Percentiles rank a stretch among this genome's conserved stretches.
These are phyloP conservation scores for Drosophila monieri DNA, from an alignment of 2,888 invertebrate species.

Conservation along the genomic window DNA sequence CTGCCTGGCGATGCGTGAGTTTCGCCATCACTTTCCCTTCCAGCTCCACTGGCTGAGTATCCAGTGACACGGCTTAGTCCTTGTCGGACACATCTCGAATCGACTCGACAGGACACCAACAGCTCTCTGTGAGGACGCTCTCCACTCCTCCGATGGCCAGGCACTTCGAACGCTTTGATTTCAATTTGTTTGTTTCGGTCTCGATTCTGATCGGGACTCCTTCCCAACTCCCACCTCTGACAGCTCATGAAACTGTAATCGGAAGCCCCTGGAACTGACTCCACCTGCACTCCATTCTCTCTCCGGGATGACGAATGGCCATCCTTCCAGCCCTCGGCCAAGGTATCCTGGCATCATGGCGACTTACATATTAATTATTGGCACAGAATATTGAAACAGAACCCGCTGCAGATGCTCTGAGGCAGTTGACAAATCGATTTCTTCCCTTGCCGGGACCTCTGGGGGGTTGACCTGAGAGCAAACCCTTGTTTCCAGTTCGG, in stretches of 20 bases:
- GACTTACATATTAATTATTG: constrained; percentile 71
- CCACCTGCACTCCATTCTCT: constrained; percentile 4
- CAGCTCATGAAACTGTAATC: constrained; percentile 45
- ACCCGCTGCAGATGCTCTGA: constrained; percentile 25
- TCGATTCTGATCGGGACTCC: constrained; percentile 11
- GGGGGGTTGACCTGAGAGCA: constrained; percentile 47
- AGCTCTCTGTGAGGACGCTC: neutral
- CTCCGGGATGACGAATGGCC: constrained; percentile 30
- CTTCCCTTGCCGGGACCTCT: constrained; percentile 31
- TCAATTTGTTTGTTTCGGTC: constrained; percentile 42
- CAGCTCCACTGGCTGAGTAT: constrained; percentile 22
- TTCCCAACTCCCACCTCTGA: neutral
- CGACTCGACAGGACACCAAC: constrained; percentile 9
- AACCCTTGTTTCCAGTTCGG: constrained; percentile 24
- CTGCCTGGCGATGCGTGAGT: constrained; percentile 45
- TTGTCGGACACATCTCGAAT: constrained; percentile 20
- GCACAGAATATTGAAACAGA: constrained; percentile 39
- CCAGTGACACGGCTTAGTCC: constrained; percentile 37
- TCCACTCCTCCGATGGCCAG: constrained; percentile 3
- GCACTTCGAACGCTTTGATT: constrained; percentile 26
- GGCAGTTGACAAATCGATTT: constrained; percentile 64
- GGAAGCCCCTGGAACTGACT: constrained; percentile 21
- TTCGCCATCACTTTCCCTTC: constrained; percentile 25
- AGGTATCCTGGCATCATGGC: constrained; percentile 37
- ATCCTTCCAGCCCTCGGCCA: neutral